phyloP scores from a whole-genome alignment of 2,797 vertebrate genomes.

The Esox masquinongy region DNA sequence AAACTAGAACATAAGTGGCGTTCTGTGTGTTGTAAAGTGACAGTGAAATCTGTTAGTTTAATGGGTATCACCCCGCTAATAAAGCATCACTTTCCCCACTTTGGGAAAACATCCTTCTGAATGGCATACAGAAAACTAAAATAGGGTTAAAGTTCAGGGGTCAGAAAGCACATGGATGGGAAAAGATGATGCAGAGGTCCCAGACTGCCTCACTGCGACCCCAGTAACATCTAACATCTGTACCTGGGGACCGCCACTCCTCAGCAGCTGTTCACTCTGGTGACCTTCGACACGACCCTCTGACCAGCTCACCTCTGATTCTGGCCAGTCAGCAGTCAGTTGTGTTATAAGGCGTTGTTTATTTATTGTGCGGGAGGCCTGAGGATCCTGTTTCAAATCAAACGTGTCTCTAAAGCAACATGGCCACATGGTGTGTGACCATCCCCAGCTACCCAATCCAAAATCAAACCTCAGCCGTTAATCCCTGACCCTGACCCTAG shows the following conservation, averaged over 20 bases:
- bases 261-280: conserved; percentile 60
- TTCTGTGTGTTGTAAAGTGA: conserved; percentile 46
- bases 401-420: conserved; percentile 53
- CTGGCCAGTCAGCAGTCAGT: conserved; percentile 39
- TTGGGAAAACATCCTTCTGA: conserved; percentile 25
- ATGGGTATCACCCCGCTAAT: conserved; percentile 26
- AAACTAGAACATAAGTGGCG: conserved; percentile 31
- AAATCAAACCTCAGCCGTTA: conserved; percentile 8
- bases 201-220: conserved; percentile 69
- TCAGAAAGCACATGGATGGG: conserved; percentile 63
- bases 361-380: conserved; percentile 29
- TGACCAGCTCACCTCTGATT: conserved; percentile 28
- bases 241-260: conserved; percentile 68
- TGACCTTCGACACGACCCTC: conserved; percentile 57
- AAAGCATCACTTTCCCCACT: conserved; percentile 17
- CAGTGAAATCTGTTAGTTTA: conserved; percentile 31
- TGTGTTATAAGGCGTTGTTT: conserved; percentile 38
- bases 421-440: conserved; percentile 28
- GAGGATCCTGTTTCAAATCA: conserved; percentile 43
- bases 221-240: conserved; percentile 73
- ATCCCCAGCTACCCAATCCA: conserved; percentile 11
- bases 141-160: conserved; percentile 49
- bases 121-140: conserved; percentile 32
- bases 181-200: conserved; percentile 53
- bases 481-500: neutral